These are phyloP conservation scores for Ceratoteleas bidentatus DNA, from an alignment of 1,140 invertebrate species.

Conservation along the genomic window DNA sequence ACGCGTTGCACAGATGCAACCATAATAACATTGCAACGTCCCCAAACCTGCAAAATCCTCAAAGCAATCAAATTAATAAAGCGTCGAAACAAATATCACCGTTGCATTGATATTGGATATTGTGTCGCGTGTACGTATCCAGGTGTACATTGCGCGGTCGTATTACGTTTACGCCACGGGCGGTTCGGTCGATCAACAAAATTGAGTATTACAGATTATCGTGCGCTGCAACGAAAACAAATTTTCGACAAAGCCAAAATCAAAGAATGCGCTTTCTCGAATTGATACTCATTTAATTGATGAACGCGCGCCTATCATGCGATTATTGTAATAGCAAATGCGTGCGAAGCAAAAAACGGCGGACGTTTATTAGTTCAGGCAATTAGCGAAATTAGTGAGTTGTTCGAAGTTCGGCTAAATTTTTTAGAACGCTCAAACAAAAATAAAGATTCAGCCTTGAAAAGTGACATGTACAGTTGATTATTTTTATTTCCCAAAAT, in stretches of 20 bases:
- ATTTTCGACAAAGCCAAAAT: slow-evolving; percentile 58
- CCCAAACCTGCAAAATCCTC: slow-evolving; percentile 53
- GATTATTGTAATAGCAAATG: slow-evolving; percentile 4
- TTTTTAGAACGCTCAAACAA: no score
- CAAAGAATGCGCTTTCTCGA: slow-evolving; percentile 58
- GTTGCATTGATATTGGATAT: slow-evolving; percentile 64
- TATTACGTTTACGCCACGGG: slow-evolving; percentile 76
- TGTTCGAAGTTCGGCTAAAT: no score
- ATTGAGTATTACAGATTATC: slow-evolving; percentile 81
- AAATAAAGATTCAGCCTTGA: no score
- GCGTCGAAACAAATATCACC: slow-evolving; percentile 75
- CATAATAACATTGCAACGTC: slow-evolving; percentile 37
- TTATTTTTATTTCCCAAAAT: no score
- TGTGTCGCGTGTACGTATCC: slow-evolving; percentile 49
- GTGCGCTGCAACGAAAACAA: slow-evolving; percentile 44
- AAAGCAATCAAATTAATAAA: slow-evolving; percentile 81
- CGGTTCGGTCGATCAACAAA: slow-evolving; percentile 79
- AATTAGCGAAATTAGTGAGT: no score
- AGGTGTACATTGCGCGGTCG: slow-evolving; percentile 68
- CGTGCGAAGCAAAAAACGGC: no score
- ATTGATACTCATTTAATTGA: slow-evolving; percentile 52
- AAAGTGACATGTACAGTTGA: no score
- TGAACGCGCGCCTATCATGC: slow-evolving; percentile 19
- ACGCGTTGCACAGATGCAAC: not conserved
- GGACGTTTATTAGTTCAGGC: no score